These are phyloP conservation scores for Zaprionus gabonicus DNA, from an alignment of 1,140 invertebrate genomes.

Conservation along the genomic window DNA sequence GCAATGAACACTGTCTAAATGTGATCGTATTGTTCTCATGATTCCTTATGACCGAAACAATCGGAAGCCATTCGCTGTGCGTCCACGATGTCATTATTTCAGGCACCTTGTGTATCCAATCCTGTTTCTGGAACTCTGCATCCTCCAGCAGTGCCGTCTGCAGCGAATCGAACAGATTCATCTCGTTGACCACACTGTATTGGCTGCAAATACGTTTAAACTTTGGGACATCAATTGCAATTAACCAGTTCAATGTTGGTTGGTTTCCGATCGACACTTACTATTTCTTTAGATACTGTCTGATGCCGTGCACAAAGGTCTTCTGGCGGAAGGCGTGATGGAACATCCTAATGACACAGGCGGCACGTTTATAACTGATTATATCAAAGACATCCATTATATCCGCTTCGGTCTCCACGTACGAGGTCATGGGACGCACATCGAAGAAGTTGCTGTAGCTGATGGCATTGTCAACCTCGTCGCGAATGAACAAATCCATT, in stretches of 20 bases:
- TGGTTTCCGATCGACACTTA: constrained; percentile 65
- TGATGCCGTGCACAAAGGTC: constrained; percentile 79
- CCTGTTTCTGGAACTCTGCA: constrained; percentile 57
- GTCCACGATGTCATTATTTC: constrained; percentile 86
- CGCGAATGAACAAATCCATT: constrained; percentile 91
- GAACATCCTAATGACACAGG: constrained; percentile 85
- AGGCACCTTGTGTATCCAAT: constrained; percentile 52
- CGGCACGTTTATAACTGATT: constrained; percentile 90
- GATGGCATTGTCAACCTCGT: constrained; percentile 80
- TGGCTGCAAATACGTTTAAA: constrained; percentile 60
- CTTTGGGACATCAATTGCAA: constrained; percentile 79
- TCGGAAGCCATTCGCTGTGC: constrained; percentile 85
- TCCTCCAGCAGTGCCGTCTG: constrained; percentile 82
- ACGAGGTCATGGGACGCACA: constrained; percentile 90
- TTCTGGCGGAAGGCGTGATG: constrained; percentile 81
- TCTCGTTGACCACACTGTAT: constrained; percentile 74
- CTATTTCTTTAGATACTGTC: constrained; percentile 75
- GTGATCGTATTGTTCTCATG: constrained; percentile 81
- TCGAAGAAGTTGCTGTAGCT: constrained; percentile 85
- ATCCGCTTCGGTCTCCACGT: constrained; percentile 89
- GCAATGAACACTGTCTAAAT: constrained; percentile 84
- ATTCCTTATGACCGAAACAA: constrained; percentile 85
- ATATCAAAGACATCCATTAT: constrained; percentile 91
- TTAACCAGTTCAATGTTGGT: constrained; percentile 57
- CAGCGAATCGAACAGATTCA: constrained; percentile 84